A percentile compares a stretch with the other conserved stretches of the same genome.
Evolutionary conservation across 2,113 vertebrate species (phyloP).

Genomic region (Beaufortia kweichowensis): DNA sequence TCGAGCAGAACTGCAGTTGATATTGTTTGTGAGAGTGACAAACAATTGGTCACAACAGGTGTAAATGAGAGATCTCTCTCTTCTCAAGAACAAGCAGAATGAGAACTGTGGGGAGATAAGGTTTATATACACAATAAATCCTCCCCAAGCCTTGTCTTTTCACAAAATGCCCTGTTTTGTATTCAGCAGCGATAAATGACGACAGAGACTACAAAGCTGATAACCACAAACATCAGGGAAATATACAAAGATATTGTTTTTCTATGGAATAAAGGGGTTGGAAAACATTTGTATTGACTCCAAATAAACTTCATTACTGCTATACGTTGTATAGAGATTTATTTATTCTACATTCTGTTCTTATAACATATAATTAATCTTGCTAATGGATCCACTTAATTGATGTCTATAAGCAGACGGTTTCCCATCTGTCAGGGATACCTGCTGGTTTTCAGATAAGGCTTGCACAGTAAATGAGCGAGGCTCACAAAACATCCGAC

Average conservation of each 20-base stretch:
- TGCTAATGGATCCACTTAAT: neutral
- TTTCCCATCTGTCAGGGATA: neutral
- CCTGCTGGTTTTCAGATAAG: neutral
- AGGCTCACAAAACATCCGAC: neutral
- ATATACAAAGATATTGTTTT: neutral
- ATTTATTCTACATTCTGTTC: neutral
- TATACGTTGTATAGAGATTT: too few species aligned
- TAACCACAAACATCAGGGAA: neutral
- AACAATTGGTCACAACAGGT: neutral
- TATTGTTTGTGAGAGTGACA: neutral
- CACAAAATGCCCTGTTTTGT: neutral
- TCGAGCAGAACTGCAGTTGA: neutral
- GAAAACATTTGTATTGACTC: neutral
- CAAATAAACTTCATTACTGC: too few species aligned
- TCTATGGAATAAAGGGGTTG: neutral
- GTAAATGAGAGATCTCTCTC: neutral
- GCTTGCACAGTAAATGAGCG: conserved; percentile 22
- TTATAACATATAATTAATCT: neutral
- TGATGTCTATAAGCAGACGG: conserved; percentile 13
- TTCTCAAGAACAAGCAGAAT: neutral
- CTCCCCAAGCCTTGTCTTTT: neutral
- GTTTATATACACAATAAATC: conserved; percentile 23
- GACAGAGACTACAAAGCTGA: neutral
- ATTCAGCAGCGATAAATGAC: conserved; percentile 13
- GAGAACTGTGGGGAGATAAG: neutral